Evolutionary conservation across 2,888 invertebrate genomes (phyloP).

Genomic region (Didymodactylos carnosus): DNA sequence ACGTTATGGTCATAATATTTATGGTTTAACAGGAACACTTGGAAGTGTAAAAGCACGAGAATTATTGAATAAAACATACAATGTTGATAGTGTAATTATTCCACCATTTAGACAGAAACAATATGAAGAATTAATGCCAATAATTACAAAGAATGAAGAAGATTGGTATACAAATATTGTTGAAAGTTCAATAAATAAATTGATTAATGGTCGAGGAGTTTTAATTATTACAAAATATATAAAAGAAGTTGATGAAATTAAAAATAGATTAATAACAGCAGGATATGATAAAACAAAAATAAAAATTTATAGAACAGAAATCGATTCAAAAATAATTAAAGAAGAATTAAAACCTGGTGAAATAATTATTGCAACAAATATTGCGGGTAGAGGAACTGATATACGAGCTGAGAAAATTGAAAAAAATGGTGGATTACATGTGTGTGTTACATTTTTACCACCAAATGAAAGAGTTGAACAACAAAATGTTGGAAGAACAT

Average conservation of each 20-base stretch:
- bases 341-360: conserved; percentile 13
- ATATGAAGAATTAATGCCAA: background rate
- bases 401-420: conserved; percentile 8
- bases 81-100: conserved; percentile 13
- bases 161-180: background rate
- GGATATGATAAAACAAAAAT: background rate
- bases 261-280: background rate
- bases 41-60: conserved; percentile 21
- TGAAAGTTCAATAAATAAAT: conserved; percentile 16
- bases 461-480: conserved; percentile 16
- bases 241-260: background rate
- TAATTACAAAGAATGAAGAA: background rate
- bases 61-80: conserved; percentile 17
- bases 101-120: conserved; percentile 14
- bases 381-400: conserved; percentile 18
- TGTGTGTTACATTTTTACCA: conserved; percentile 17
- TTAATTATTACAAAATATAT: conserved; percentile 12
- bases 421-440: conserved; percentile 17
- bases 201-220: conserved; percentile 11
- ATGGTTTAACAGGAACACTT: conserved; percentile 22
- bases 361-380: conserved; percentile 17
- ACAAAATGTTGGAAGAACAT: conserved; percentile 16
- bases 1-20: conserved; percentile 16
- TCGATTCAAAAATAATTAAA: background rate
- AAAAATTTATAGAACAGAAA: background rate